Base-by-base conservation (phyloP, 2,797 vertebrate species). In the Anomalospiza imberbis region DNA sequence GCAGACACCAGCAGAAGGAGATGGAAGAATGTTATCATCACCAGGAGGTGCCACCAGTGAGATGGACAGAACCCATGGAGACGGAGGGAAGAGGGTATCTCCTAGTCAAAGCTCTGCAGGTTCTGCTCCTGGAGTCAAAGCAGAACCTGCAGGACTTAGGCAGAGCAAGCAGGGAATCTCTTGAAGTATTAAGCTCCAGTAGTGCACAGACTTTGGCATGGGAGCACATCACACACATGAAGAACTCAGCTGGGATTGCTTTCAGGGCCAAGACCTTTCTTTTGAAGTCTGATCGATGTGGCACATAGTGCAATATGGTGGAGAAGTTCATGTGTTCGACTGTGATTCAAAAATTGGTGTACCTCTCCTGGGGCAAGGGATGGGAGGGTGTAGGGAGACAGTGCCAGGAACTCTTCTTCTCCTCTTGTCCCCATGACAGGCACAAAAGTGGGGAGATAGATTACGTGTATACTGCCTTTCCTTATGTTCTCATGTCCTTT, bases 291-390 rank as follows among this genome's bases (percentile, higher is more conserved):
- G 36, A 29, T 62, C 1, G 0, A 34, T 18, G 22, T 31, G 58
- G 19, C 22, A 60, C n/a, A 51, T 28, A 47, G 25, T 70, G 24
- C 34, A 84, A 5, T 22, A 21, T 3, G 8, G 44, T 70, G 9
- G 18, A 17, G 22, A 58, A 73, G 12, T 22, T 36, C 6, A 14
- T 34, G 13, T 25, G 26, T 17, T 88, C 4, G 12, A 13, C 29
- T 74, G 9, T 4, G 26, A 61, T 53, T 0, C 2, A 34, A 61
- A n/a, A 42, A 82, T 67, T 4, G 0, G 0, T 53, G 17, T 36
- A 83, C 6, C 26, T 48, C 20, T 89, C 19, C 60, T 70, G 26
- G 13, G 17, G 17, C 25, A 51, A 77, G 38, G 18, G 2, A 10
- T 48, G 31, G 15, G 10, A 66, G 6, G 3, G 7, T 28, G 13